Conservation (phyloP, 2,113 vertebrate genomes). For the Benthochromis sp. region DNA sequence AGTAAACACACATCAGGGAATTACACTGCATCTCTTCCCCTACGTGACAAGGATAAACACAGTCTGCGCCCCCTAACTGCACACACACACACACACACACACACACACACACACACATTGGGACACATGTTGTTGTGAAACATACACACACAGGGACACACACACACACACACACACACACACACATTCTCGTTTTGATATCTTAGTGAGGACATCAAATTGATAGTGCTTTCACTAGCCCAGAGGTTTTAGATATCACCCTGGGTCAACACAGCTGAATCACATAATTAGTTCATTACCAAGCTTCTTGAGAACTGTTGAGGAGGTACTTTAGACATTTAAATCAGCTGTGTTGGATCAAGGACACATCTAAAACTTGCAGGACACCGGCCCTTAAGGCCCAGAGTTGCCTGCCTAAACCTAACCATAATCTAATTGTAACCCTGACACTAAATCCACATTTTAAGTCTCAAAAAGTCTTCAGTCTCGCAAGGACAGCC, state of each 20-base stretch:
- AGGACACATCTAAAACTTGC: not conserved
- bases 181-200: not conserved
- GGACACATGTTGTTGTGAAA: not conserved
- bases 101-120: not conserved
- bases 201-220: not conserved
- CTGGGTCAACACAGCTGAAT: not conserved
- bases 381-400: not conserved
- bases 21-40: slow-evolving; percentile 52
- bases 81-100: not conserved
- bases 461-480: not conserved
- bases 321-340: not conserved
- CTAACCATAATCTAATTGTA: not conserved
- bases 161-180: not conserved
- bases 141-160: not conserved
- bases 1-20: slow-evolving; percentile 67
- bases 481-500: not conserved
- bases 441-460: not conserved
- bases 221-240: not conserved
- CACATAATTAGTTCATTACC: not conserved
- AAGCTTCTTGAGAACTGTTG: not conserved
- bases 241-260: not conserved
- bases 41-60: slow-evolving; percentile 43
- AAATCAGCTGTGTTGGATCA: not conserved
- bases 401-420: not conserved
- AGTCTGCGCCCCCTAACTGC: slow-evolving; percentile 15